A percentile compares a stretch with the other conserved stretches of the same genome.
phyloP scores from a whole-genome alignment of 2,113 vertebrate species.

The Phylloscopus trochilus region DNA sequence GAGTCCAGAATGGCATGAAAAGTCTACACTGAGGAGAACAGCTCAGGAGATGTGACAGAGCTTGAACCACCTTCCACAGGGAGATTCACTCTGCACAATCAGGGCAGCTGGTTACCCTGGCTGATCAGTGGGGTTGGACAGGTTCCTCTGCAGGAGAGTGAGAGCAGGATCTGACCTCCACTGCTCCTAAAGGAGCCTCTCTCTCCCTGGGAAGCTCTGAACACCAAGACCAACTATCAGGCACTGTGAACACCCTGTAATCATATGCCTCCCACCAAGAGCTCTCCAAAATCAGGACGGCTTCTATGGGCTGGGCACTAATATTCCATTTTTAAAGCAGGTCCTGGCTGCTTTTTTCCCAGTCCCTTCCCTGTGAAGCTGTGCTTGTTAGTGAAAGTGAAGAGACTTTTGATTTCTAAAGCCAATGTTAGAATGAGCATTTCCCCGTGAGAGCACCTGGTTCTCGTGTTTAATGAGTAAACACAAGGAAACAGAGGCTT shows the following conservation, averaged over 20 bases:
- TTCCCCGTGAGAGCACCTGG: constrained; percentile 67
- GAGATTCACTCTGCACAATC: fast-evolving
- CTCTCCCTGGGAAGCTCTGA: not conserved
- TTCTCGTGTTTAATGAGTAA: constrained; percentile 73
- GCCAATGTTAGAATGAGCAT: constrained; percentile 56
- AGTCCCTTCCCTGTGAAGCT: constrained; percentile 2
- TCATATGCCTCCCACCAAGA: not conserved
- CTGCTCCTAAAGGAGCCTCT: not conserved
- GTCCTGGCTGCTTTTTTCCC: not conserved
- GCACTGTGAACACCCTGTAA: not conserved
- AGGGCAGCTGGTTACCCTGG: not conserved
- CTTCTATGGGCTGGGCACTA: not conserved
- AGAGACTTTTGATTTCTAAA: constrained; percentile 66
- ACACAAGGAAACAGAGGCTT: constrained; percentile 67
- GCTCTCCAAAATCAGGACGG: not conserved
- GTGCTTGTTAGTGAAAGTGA: constrained; percentile 60
- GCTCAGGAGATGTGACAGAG: not conserved
- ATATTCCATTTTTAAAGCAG: constrained; percentile 39
- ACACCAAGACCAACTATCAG: not conserved
- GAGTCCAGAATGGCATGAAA: fast-evolving
- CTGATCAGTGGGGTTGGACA: not conserved
- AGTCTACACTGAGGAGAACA: fast-evolving
- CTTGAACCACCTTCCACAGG: fast-evolving
- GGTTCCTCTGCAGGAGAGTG: not conserved
- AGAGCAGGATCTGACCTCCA: not conserved